Evolutionary conservation across 2,113 vertebrate species (phyloP).

Genomic region (Callipepla californica): DNA sequence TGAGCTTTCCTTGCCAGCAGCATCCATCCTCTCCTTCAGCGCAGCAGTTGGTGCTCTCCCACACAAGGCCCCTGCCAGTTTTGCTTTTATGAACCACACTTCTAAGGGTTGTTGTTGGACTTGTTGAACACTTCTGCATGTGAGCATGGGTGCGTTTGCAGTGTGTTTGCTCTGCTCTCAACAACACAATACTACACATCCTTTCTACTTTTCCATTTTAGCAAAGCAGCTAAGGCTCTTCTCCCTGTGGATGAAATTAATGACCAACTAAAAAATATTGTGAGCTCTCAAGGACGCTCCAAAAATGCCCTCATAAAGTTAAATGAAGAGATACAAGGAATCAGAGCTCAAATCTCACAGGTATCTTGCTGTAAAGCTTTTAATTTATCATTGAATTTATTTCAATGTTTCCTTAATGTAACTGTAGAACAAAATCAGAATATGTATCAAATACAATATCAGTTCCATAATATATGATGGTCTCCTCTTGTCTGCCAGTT

Average conservation of each 20-base stretch:
- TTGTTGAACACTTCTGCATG: background rate
- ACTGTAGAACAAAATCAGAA: background rate
- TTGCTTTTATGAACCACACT: background rate
- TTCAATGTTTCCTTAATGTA: background rate
- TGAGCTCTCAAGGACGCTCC: constrained; percentile 71
- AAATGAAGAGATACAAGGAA: constrained; percentile 51
- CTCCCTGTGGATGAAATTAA: constrained; percentile 62
- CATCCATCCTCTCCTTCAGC: background rate
- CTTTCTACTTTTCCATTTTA: constrained; percentile 66
- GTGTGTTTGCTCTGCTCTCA: background rate
- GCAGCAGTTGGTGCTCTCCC: background rate
- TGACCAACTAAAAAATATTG: constrained; percentile 71
- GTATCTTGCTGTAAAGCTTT: constrained; percentile 67
- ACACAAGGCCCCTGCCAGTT: background rate
- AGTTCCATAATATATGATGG: background rate
- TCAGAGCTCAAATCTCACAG: constrained; percentile 62
- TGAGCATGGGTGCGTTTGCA: background rate
- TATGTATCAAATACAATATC: background rate
- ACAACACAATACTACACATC: accelerated
- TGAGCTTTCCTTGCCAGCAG: background rate
- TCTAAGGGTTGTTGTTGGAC: background rate
- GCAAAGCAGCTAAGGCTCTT: constrained; percentile 77
- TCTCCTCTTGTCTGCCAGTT: background rate
- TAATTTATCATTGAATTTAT: background rate
- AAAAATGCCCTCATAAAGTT: constrained; percentile 63